Evolutionary conservation across 2,888 invertebrate genomes (phyloP), one percentile per base, ranked within the genome.

Genomic region (Nebria brevicollis): DNA sequence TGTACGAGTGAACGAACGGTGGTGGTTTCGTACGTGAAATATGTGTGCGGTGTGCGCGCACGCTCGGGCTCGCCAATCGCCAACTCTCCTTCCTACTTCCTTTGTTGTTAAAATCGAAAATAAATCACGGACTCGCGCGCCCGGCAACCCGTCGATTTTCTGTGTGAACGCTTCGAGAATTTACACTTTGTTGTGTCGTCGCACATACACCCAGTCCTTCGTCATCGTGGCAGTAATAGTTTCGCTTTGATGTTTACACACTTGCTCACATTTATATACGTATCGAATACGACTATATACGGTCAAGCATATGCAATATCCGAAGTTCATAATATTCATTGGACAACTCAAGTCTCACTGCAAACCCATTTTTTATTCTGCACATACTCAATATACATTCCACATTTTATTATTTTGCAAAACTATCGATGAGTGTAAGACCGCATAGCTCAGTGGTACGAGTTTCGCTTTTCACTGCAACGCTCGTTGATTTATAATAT

Each of bases 21-120:
- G 13, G 54, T 54, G 70, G 70, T 70, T 70, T 70, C 70, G 70
- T 70, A 26, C 26, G 70, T 70, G 70, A 70, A 70, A 70, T 70
- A 70, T 70, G 70, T 70, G 70, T 34, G 70, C 70, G 54, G 54
- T 54, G 13, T 54, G 54, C 54, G 54, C 54, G 54, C 54, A 54
- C 54, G 54, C 54, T 11, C 54, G 11, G 54, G 54, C 54, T 54
- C 54, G 54, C 54, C 54, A 13, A 11, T 54, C 54, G 54, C 54
- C 54, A 54, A 54, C 54, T 6, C 54, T 54, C 54, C 54, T 54
- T 54, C 54, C 54, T 8, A 54, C 54, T 54, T 34, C 34, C 79
- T 81, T 81, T 81, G 75, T 81, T 81, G 80, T 81, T 81, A 81
- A 81, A 81, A 81, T 81, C 80, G 80, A 81, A 81, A 81, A 81